Base-by-base conservation (phyloP, 2,797 vertebrate genomes). In the Sebastiscus tertius region DNA sequence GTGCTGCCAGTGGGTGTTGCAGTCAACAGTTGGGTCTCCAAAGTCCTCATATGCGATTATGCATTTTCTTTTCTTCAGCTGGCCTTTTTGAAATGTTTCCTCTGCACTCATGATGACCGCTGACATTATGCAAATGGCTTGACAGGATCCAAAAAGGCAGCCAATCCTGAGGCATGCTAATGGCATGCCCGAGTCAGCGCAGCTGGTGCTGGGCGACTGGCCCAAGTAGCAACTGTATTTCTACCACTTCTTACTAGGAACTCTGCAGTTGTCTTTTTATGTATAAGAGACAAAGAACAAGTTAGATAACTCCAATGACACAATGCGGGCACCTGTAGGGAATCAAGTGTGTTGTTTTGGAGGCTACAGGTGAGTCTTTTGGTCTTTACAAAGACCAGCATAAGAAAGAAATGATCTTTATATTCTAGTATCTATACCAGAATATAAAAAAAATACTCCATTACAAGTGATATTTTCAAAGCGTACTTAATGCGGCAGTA, bases 71-170 rank as follows among this genome's bases (percentile, higher is more conserved):
- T 81, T 72, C 70, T 71, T 84, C 79, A 80, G 62, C 69, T 39
- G 62, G 39, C 66, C 85, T 80, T 75, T 54, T 49, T 81, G 76
- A 78, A 88, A 77, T 26, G 60, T 72, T 83, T 56, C 61, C 74
- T 75, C 20, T 68, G 72, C 76, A 59, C 83, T 76, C 79, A 34
- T 14, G 52, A 77, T 82, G 87, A 84, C 85, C 64, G 10, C 71
- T 88, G 87, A 75, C 80, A 86, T 88, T 87, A 89, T 89, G 84
- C 65, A 88, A 84, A 87, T 83, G 24, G 5, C 0, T 1, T 75
- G 75, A 86, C 8, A 4, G 59, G 55, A 82, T 87, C 70, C 72
- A 86, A 26, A 82, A 80, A 77, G 82, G 83, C 87, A 82, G 77
- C 42, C 9, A 56, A 68, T 89, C 85, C 82, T 56, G 75, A 78